A percentile compares a stretch with the other conserved stretches of the same genome.
Conservation (phyloP, 2,888 invertebrate genomes). For the Dinocampus coccinellae region DNA sequence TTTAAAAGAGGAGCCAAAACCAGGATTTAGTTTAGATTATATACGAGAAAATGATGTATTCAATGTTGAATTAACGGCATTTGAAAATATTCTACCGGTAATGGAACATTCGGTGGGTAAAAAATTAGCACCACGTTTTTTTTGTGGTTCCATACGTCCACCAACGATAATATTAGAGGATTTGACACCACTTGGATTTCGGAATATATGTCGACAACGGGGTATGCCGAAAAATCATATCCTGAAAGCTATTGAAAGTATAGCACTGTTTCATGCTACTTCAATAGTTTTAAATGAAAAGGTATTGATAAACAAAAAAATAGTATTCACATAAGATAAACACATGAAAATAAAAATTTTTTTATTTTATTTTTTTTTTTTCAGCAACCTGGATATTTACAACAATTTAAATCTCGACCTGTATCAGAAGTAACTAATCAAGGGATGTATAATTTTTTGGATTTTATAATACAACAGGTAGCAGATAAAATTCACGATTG, state of each 20-base stretch:
- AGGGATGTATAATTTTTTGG: constrained; percentile 12
- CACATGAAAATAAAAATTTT: background rate
- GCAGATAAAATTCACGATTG: constrained; percentile 17
- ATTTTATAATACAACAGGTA: constrained; percentile 10
- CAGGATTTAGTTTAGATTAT: constrained; percentile 18
- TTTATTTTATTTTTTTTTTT: background rate
- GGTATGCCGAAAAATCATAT: constrained; percentile 50
- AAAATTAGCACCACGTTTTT: constrained; percentile 45
- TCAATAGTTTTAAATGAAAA: constrained; percentile 50
- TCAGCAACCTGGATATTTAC: constrained; percentile 21
- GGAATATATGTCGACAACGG: constrained; percentile 46
- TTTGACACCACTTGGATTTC: constrained; percentile 42
- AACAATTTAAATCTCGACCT: background rate
- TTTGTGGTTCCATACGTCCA: constrained; percentile 28
- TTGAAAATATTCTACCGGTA: constrained; percentile 43
- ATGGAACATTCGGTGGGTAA: constrained; percentile 38
- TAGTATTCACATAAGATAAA: too few relatives aligned
- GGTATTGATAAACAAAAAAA: constrained; percentile 41
- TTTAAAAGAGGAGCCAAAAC: constrained; percentile 45
- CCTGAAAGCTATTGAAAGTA: constrained; percentile 40
- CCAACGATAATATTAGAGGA: constrained; percentile 51
- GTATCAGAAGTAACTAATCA: constrained; percentile 4
- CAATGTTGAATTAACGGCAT: constrained; percentile 39
- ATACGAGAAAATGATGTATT: constrained; percentile 45
- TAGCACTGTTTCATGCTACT: constrained; percentile 55